Evolutionary conservation across 2,797 vertebrate species (phyloP), one percentile per base, ranked within the genome.

Genomic region (Ambastaia sidthimunki): DNA sequence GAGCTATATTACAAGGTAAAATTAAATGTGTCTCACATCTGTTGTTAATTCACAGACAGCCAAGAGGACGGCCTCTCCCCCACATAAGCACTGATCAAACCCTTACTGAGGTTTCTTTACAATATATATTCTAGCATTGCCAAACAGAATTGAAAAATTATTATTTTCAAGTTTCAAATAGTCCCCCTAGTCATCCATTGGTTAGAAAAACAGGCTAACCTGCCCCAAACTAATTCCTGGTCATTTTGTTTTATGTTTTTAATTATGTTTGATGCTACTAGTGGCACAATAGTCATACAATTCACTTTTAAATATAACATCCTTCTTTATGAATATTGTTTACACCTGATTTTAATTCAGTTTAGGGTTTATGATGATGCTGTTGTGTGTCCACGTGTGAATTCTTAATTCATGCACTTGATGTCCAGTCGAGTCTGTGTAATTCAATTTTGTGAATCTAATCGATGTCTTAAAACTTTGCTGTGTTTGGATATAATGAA

Each of bases 1-100:
- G 62, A 65, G 6, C 23, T 62, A 7, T 28, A 60, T n/a, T 65
- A n/a, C 31, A 65, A 23, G 34, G 48, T 69, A n/a, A 37, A 60
- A 50, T 57, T 12, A 2, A 31, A 54, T 2, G 19, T 19, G n/a
- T 6, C 48, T 67, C 62, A 67, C 78, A 72, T 79, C 77, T 80
- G 70, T 15, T 73, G 67, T 67, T 73, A 41, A 80, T 80, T 73
- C 21, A 50, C n/a, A 50, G 69, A 66, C 60, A 72, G 60, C 77
- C 77, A 72, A 16, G 5, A 65, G 60, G 50, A 73, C 50, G 57
- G 57, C 23, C 18, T 18, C 12, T 80, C 50, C 18, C 21, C n/a
- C 60, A 57, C 60, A 21, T 80, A 55, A 55, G 44, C 25, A 18
- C 15, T 62, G 57, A 50, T 23, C 9, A 65, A 71, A 21, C 48